Percentiles rank a stretch among this genome's conserved stretches.
Conservation (phyloP, 2,888 invertebrate species). For the Scrobipalpa costella region DNA sequence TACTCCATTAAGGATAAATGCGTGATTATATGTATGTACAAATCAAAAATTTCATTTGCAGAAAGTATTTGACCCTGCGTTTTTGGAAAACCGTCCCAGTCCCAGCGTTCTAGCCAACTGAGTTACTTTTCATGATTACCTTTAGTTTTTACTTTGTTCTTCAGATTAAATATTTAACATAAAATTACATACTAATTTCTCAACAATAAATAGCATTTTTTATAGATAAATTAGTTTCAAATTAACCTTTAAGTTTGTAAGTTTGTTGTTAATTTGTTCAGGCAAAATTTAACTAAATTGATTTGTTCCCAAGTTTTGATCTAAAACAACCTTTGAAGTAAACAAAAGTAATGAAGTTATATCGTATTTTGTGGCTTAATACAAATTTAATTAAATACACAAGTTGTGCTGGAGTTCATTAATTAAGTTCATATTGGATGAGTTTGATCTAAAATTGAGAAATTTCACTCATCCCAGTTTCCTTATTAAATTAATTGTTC, state of each 20-base stretch:
- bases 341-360: conserved; percentile 8
- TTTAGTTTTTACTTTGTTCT: no score
- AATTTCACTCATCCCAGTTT: background rate
- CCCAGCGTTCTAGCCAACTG: no score
- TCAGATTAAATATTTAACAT: background rate
- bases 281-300: background rate
- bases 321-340: background rate
- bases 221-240: background rate
- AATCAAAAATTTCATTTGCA: no score
- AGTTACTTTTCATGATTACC: no score
- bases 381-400: conserved; percentile 9
- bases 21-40: no score
- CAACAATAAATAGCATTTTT: background rate
- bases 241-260: background rate
- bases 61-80: no score
- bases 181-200: background rate
- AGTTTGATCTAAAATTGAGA: background rate
- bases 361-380: conserved; percentile 4
- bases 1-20: no score
- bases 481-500: background rate
- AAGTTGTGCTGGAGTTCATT: conserved; percentile 6
- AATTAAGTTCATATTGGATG: conserved; percentile 8
- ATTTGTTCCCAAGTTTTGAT: background rate
- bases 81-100: no score
- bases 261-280: conserved; percentile 4